Evolutionary conservation across 2,797 vertebrate species (phyloP).

Genomic region (Falco columbarius): DNA sequence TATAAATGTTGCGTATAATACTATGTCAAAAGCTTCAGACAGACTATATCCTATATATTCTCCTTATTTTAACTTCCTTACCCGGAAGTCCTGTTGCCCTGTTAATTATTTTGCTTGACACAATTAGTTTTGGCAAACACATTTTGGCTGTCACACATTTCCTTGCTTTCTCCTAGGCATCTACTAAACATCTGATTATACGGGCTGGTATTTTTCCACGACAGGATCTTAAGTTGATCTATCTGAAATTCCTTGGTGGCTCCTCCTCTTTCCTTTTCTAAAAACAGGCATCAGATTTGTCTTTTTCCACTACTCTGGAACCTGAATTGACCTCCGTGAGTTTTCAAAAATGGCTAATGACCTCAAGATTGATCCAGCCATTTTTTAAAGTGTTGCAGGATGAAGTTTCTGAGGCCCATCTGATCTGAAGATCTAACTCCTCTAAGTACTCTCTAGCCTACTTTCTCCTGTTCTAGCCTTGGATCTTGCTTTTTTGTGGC

Average conservation of each 20-base stretch:
- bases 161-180: neutral
- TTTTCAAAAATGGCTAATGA: constrained; percentile 14
- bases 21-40: neutral
- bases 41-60: neutral
- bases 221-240: neutral
- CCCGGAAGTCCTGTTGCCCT: neutral
- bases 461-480: constrained; percentile 16
- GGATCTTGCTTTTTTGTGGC: neutral
- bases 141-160: neutral
- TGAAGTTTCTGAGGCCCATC: neutral
- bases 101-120: neutral
- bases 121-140: neutral
- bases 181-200: neutral
- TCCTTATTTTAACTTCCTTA: neutral
- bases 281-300: neutral
- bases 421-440: neutral
- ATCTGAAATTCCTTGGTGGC: neutral
- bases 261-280: neutral
- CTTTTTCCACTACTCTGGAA: constrained; percentile 13
- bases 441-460: constrained; percentile 44
- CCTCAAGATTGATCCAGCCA: neutral
- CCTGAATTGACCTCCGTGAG: neutral
- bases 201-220: neutral
- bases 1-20: neutral
- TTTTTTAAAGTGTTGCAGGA: neutral